A percentile compares a stretch with the other conserved stretches of the same genome.
Conservation (phyloP, 2,888 invertebrate species). For the Scaptomyza flava region DNA sequence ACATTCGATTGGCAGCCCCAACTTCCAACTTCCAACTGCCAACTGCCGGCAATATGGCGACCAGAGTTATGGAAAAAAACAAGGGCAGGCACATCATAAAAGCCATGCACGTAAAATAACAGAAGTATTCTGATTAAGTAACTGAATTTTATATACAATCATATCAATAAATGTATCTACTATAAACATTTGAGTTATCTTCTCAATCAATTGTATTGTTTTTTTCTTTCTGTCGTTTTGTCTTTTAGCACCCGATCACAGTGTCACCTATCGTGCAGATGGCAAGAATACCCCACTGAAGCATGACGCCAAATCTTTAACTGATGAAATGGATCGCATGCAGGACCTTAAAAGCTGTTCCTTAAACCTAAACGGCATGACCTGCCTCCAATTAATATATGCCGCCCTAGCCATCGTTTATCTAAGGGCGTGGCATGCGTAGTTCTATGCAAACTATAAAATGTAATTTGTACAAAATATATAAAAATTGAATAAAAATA, state of each 20-base stretch:
- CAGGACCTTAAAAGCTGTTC: slow-evolving; percentile 63
- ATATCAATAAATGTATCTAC: slow-evolving; percentile 13
- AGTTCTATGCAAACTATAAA: slow-evolving; percentile 21
- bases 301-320: slow-evolving; percentile 83
- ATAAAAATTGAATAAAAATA: background rate
- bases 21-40: background rate
- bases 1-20: slow-evolving; percentile 63
- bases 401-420: slow-evolving; percentile 3
- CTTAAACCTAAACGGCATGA: background rate
- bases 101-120: slow-evolving; percentile 50
- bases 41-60: slow-evolving; percentile 46
- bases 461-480: slow-evolving; percentile 62
- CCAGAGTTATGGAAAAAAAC: slow-evolving; percentile 51
- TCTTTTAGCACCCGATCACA: slow-evolving; percentile 80
- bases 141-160: slow-evolving; percentile 29
- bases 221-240: background rate
- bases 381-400: background rate
- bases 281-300: slow-evolving; percentile 71
- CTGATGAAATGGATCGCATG: slow-evolving; percentile 81
- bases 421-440: slow-evolving; percentile 56
- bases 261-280: slow-evolving; percentile 80
- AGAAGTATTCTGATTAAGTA: slow-evolving; percentile 60
- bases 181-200: slow-evolving; percentile 17
- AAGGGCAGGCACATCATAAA: slow-evolving; percentile 50
- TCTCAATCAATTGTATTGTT: slow-evolving; percentile 45